Evolutionary conservation across 2,113 vertebrate species (phyloP), one percentile per base, ranked within the genome.

Genomic region (Pyrgilauda ruficollis): DNA sequence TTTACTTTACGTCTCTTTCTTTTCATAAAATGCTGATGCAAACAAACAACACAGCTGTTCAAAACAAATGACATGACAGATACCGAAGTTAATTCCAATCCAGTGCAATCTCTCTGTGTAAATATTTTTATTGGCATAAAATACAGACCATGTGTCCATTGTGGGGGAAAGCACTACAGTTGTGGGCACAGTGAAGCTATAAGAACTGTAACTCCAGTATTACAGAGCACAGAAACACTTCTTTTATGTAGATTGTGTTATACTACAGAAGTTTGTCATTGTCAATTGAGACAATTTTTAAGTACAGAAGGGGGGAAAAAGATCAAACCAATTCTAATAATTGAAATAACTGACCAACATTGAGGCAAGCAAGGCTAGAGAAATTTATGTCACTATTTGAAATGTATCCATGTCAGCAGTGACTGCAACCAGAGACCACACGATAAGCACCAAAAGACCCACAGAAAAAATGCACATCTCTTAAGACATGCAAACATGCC

Each of bases 81-180:
- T 92, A 89, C 20, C 1, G 2, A 75, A 91, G 41, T 87, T 96
- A 95, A 89, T 96, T 93, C 66, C 66, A 72, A 92, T 72, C 49
- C 55, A 52, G 59, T 7, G 14, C 75, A 93, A 78, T 66, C 73
- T 85, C 37, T 63, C 74, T 0, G 0, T 62, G 68, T 95, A 97
- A 96, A 93, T 95, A 92, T 96, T 97, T 97, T 87, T 72, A 31
- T 69, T 97, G 93, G 95, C 95, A 84, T 19, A 50, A 90, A 89
- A 89, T 22, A 64, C 19, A 91, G 66, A 80, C 62, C 87, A 55
- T 84, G 41, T 59, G 55, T 84, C 87, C 92, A 62, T 47, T n/a
- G 35, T 8, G 5, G 75, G 44, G 72, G n/a, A 79, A 92, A 96
- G 58, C 76, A 94, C 33, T 93, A 84, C 77, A 90, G 89, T 55